A percentile compares a stretch with the other conserved stretches of the same genome.
Evolutionary conservation across 2,113 vertebrate genomes (phyloP).

Genomic region (Nycticebus coucang): DNA sequence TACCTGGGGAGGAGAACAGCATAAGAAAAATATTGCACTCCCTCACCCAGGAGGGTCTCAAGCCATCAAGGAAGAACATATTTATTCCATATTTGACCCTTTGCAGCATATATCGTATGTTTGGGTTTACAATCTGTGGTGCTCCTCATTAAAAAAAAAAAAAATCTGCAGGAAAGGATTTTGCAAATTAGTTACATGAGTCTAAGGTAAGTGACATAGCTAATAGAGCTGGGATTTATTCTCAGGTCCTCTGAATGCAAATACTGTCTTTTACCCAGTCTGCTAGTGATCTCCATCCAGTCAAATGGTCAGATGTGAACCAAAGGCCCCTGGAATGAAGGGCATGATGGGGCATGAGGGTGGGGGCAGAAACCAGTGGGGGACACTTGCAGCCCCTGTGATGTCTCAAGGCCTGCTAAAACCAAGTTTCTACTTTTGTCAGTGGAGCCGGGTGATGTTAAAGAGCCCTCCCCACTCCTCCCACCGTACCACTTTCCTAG

Average conservation of each 20-base stretch:
- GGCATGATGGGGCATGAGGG: not conserved
- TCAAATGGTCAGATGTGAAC: too few relatives aligned
- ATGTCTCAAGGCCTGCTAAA: not conserved
- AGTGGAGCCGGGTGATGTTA: not conserved
- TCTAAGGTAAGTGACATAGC: not conserved
- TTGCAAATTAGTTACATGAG: not conserved
- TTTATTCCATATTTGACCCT: not conserved
- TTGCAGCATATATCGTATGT: not conserved
- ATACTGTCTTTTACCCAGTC: not conserved
- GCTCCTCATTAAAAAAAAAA: not conserved
- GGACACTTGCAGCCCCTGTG: not conserved
- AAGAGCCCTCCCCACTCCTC: not conserved
- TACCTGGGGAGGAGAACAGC: not conserved
- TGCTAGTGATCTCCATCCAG: not conserved
- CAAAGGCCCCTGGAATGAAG: not conserved
- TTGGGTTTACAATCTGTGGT: not conserved
- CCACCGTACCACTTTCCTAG: not conserved
- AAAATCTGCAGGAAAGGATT: not conserved
- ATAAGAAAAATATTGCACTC: not conserved
- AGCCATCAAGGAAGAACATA: not conserved
- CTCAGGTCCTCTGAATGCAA: not conserved
- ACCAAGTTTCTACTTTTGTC: not conserved
- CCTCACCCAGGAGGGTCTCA: not conserved
- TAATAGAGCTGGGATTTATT: not conserved
- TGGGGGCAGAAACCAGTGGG: too few relatives aligned